These are phyloP conservation scores for Ichneumon xanthorius DNA, from an alignment of 2,888 invertebrate genomes.

Conservation along the genomic window DNA sequence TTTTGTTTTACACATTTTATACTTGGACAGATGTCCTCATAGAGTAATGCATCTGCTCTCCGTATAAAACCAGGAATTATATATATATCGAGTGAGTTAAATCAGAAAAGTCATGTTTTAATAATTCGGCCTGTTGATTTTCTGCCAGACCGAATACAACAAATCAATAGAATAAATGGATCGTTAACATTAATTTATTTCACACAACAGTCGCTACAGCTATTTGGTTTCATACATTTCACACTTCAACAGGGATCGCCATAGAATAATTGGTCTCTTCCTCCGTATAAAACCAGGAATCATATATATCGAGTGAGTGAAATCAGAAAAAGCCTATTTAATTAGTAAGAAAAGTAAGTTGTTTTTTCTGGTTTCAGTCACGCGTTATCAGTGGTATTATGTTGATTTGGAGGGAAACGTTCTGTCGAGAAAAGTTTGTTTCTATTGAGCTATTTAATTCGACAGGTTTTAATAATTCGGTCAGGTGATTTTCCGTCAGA, in stretches of 20 bases:
- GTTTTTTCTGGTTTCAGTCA: not conserved
- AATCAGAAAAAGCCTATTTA: not conserved
- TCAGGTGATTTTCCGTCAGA: not conserved
- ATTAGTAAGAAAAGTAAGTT: not conserved
- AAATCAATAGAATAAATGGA: not conserved
- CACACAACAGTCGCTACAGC: slow-evolving; percentile 3
- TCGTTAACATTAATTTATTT: slow-evolving; percentile 23
- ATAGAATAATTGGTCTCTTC: not conserved
- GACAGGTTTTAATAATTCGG: slow-evolving; percentile 17
- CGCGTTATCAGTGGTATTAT: not conserved
- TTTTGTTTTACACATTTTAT: not conserved
- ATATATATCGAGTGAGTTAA: not conserved
- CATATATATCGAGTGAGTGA: not conserved
- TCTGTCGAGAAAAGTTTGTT: not conserved
- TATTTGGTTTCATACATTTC: not conserved
- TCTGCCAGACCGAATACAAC: not conserved
- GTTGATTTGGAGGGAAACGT: not conserved
- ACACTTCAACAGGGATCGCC: slow-evolving; percentile 15
- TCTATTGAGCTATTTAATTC: too few relatives aligned
- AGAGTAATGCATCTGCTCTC: not conserved
- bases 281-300: not conserved
- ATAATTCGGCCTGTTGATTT: not conserved
- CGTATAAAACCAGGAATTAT: not conserved
- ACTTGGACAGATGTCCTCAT: slow-evolving; percentile 23
- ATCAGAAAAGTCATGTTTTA: slow-evolving; percentile 20